A percentile compares a stretch with the other conserved stretches of the same genome.
Conservation (phyloP, 53 echinoderm and acorn worm species). For the Antedon mediterranea region DNA sequence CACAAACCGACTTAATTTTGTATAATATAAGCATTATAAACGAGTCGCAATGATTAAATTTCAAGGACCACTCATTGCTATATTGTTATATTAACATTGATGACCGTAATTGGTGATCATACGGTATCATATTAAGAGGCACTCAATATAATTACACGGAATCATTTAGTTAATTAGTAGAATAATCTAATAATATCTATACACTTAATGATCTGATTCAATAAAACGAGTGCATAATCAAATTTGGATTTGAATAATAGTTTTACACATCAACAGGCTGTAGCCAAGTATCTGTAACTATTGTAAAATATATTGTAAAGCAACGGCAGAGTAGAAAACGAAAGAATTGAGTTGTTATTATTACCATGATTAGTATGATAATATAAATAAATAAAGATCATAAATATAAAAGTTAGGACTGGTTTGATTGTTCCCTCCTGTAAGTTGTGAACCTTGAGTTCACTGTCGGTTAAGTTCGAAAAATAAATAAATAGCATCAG, state of each 20-base stretch:
- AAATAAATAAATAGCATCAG: too few species aligned
- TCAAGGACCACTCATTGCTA: not conserved
- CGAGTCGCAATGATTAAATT: not conserved
- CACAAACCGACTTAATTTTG: not conserved
- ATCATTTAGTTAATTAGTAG: not conserved
- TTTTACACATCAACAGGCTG: not conserved
- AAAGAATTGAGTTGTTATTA: too few species aligned
- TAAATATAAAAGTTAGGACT: too few species aligned
- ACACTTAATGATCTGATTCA: not conserved
- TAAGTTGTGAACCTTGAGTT: too few species aligned
- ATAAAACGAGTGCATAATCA: not conserved
- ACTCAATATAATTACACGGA: not conserved
- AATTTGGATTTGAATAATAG: not conserved
- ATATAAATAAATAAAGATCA: too few species aligned
- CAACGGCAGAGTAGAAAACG: too few species aligned
- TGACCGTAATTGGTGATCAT: not conserved
- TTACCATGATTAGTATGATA: too few species aligned
- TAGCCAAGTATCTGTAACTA: not conserved
- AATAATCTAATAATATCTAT: not conserved
- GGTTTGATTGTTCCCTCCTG: too few species aligned
- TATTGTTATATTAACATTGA: not conserved
- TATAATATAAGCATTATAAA: not conserved
- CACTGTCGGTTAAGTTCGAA: too few species aligned
- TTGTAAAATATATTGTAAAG: too few species aligned
- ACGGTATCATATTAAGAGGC: not conserved